These are phyloP conservation scores for Sander vitreus DNA, from an alignment of 2,113 vertebrate species.

Conservation along the genomic window DNA sequence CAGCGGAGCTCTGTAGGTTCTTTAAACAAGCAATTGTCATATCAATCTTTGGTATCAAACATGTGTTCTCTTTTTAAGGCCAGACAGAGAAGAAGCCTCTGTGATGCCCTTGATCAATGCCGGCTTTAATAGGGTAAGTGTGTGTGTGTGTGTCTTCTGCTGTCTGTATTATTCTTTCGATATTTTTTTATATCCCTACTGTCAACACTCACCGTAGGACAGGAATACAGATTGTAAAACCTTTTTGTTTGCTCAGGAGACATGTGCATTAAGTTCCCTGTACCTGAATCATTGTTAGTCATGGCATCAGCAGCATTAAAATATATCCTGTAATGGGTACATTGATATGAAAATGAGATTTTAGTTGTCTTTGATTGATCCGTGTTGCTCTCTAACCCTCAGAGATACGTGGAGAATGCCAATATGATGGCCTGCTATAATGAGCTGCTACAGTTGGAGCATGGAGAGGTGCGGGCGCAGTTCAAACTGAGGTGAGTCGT, in stretches of 20 bases:
- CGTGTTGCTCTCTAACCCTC: conserved; percentile 66
- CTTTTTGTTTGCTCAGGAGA: conserved; percentile 37
- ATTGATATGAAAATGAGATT: conserved; percentile 11
- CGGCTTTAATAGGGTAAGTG: conserved; percentile 95
- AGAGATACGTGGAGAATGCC: conserved; percentile 96
- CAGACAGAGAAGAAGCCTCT: conserved; percentile 93
- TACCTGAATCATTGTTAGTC: background rate
- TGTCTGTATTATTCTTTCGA: conserved; percentile 29
- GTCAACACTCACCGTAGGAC: conserved; percentile 26
- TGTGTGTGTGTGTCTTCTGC: conserved; percentile 6
- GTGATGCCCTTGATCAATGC: conserved; percentile 94
- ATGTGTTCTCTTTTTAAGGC: conserved; percentile 83
- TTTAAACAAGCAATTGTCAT: conserved; percentile 46
- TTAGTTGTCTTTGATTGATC: conserved; percentile 38
- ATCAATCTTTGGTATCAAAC: conserved; percentile 18
- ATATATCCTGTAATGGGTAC: background rate
- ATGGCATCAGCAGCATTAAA: background rate
- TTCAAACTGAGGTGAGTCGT: conserved; percentile 94
- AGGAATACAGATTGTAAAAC: conserved; percentile 26
- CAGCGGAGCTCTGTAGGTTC: conserved; percentile 13
- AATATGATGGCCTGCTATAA: conserved; percentile 97
- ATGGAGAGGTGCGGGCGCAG: conserved; percentile 94
- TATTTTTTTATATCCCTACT: conserved; percentile 25
- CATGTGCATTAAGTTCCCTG: background rate
- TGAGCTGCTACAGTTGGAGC: conserved; percentile 95